Evolutionary conservation across 2,888 invertebrate species (phyloP).

Genomic region (Meteorus cinctellus): DNA sequence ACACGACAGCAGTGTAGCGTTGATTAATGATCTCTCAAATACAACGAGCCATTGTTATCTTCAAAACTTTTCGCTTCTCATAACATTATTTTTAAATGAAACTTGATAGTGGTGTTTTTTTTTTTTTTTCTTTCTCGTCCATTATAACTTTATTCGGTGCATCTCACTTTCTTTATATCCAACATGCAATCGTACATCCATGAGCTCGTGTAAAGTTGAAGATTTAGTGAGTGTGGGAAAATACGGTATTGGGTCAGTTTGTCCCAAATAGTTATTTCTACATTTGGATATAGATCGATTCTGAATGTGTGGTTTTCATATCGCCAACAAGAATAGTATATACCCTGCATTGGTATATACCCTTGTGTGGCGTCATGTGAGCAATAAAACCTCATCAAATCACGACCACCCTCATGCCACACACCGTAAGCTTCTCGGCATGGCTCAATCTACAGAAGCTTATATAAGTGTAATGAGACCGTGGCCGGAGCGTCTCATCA

Average conservation of each 20-base stretch:
- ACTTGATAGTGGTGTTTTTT: no score
- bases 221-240: background rate
- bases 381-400: constrained; percentile 74
- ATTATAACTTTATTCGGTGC: no score
- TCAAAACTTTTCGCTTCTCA: constrained; percentile 10
- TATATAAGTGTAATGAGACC: constrained; percentile 74
- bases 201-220: background rate
- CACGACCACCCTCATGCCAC: constrained; percentile 68
- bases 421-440: constrained; percentile 68
- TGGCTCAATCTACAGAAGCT: constrained; percentile 73
- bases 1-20: constrained; percentile 57
- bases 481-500: constrained; percentile 71
- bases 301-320: constrained; percentile 23
- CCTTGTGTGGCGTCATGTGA: constrained; percentile 61
- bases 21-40: constrained; percentile 65
- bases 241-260: background rate
- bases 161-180: background rate
- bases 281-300: constrained; percentile 34
- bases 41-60: constrained; percentile 17
- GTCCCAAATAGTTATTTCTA: background rate
- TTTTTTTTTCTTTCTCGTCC: background rate
- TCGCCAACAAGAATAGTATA: constrained; percentile 41
- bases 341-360: constrained; percentile 47
- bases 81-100: background rate
- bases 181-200: background rate